These are phyloP conservation scores for Grantiella picta DNA, from an alignment of 2,113 vertebrate genomes.

Conservation along the genomic window DNA sequence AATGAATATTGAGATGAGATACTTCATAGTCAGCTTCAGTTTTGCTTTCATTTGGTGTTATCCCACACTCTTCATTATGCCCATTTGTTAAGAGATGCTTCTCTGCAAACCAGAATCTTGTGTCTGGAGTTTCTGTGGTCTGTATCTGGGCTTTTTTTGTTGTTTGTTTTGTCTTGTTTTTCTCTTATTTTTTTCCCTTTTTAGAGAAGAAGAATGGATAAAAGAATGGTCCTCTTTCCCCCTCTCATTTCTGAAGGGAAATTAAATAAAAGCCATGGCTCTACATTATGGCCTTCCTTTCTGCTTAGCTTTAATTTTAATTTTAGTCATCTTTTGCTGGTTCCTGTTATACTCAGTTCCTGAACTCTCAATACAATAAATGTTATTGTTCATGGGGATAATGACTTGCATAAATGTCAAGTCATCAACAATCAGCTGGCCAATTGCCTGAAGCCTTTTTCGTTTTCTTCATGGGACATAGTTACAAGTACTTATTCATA, in stretches of 20 bases:
- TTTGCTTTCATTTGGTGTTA: not conserved
- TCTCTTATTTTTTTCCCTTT: not conserved
- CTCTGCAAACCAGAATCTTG: not conserved
- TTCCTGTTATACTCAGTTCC: constrained; percentile 29
- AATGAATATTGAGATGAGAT: not conserved
- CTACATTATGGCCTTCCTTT: not conserved
- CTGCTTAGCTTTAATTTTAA: constrained; percentile 3
- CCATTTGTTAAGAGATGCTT: not conserved
- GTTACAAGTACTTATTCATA: not conserved
- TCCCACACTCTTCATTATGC: not conserved
- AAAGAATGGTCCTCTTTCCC: not conserved
- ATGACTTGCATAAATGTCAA: constrained; percentile 31
- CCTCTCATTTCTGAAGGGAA: not conserved
- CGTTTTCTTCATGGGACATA: constrained; percentile 22
- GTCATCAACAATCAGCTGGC: constrained; percentile 23
- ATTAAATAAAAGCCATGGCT: not conserved
- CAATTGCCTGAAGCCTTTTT: not conserved
- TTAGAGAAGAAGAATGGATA: not conserved
- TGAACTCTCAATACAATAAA: constrained; percentile 16
- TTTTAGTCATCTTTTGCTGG: constrained; percentile 28
- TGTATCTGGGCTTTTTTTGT: not conserved
- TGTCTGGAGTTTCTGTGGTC: not conserved
- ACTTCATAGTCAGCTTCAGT: not conserved
- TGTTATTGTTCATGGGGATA: constrained; percentile 18
- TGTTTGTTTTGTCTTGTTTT: not conserved